A percentile compares a stretch with the other conserved stretches of the same genome.
phyloP scores from a whole-genome alignment of 35 echinoderm and acorn worm species.

The Apostichopus parvimensis region DNA sequence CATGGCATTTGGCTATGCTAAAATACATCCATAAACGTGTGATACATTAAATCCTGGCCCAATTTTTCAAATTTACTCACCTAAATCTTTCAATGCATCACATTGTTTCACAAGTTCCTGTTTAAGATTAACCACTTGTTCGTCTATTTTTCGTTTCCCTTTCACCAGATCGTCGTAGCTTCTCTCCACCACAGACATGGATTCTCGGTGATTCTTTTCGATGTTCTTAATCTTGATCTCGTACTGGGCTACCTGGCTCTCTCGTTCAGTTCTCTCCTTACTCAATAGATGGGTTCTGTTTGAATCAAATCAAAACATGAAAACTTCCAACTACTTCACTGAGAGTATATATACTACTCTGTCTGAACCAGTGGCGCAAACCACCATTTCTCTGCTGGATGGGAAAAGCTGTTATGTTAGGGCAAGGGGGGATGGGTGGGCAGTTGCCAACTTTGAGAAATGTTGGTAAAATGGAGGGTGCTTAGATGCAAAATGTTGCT shows the following conservation, averaged over 20 bases:
- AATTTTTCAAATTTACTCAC: constrained; percentile 36
- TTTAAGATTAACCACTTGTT: constrained; percentile 68
- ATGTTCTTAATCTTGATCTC: constrained; percentile 81
- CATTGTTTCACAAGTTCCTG: constrained; percentile 81
- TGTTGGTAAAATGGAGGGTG: too few relatives aligned
- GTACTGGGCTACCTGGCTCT: constrained; percentile 58
- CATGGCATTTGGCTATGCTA: too few relatives aligned
- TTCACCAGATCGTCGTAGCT: constrained; percentile 71
- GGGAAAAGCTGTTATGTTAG: too few relatives aligned
- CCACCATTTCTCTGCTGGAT: too few relatives aligned
- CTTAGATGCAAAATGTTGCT: too few relatives aligned
- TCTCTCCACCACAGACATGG: constrained; percentile 72
- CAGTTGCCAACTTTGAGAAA: too few relatives aligned
- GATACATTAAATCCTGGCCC: too few relatives aligned
- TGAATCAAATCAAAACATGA: background rate
- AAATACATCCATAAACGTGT: too few relatives aligned
- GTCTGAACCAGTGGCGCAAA: too few relatives aligned
- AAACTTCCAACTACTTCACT: background rate
- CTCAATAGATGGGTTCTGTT: constrained; percentile 39
- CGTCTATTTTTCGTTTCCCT: constrained; percentile 69
- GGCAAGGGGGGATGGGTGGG: too few relatives aligned
- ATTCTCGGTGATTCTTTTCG: constrained; percentile 73
- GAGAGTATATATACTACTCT: too few relatives aligned
- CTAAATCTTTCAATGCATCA: constrained; percentile 81
- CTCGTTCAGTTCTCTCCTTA: constrained; percentile 61